Percentiles rank a stretch among this genome's conserved stretches.
Conservation (phyloP, 2,113 vertebrate genomes). For the Anseranas semipalmata region DNA sequence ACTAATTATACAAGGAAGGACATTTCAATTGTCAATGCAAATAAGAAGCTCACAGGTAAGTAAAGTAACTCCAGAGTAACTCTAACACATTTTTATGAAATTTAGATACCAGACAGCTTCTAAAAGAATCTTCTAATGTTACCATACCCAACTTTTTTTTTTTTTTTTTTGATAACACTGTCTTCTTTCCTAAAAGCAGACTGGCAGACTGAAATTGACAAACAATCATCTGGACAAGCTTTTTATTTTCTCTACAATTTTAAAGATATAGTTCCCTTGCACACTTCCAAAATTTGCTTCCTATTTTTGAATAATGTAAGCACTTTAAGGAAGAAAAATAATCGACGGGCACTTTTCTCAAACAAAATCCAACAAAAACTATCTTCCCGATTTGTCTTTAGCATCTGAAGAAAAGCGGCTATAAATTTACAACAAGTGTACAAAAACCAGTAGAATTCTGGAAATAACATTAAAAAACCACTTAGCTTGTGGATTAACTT, state of each 20-base stretch:
- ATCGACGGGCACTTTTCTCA: background rate
- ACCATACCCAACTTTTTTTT: background rate
- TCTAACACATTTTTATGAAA: background rate
- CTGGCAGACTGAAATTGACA: background rate
- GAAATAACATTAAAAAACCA: background rate
- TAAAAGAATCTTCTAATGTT: background rate
- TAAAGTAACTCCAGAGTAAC: background rate
- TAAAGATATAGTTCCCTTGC: background rate
- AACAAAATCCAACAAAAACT: background rate
- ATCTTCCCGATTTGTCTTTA: background rate
- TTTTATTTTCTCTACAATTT: background rate
- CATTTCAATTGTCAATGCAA: background rate
- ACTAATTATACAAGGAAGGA: background rate
- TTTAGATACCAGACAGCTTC: background rate
- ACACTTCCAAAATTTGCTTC: background rate
- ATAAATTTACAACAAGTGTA: too few relatives aligned
- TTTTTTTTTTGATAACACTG: background rate
- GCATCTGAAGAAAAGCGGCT: too few relatives aligned
- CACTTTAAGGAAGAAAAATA: background rate
- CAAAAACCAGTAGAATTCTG: background rate
- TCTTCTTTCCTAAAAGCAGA: background rate
- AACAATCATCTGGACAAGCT: background rate
- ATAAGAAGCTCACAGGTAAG: background rate
- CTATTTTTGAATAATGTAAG: background rate
- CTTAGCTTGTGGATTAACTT: too few relatives aligned